Evolutionary conservation across 2,113 vertebrate species (phyloP), one percentile per base, ranked within the genome.

Genomic region (Cygnus buccinator): DNA sequence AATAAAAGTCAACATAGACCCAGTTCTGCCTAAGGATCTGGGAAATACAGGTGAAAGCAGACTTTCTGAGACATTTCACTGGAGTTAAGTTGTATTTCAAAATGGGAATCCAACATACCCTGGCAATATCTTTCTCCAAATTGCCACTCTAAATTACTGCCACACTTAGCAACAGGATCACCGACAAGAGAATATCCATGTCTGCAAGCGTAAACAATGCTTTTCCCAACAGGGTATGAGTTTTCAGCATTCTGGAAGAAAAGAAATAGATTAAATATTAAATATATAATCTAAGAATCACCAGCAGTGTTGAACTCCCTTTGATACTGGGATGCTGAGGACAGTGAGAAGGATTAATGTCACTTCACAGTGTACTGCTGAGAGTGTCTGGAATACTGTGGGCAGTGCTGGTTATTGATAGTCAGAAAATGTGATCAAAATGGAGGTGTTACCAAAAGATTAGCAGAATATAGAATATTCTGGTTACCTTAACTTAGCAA

Each of bases 121-220:
- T 98, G 98, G 95, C 99, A 99, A 71, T 97, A 91, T 92, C 96
- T 98, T 18, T 83, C 63, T 77, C 94, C 98, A 66, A 65, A 76
- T 66, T 82, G 97, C 99, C 99, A 99, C 13, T 55, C 97, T 73
- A 98, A 98, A 92, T 97, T 96, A 65, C 98, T 97, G 50, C 79
- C 97, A 96, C 99, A 99, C 59, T 97, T 98, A 77, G 98, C 98
- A 78, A 98, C 19, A 26, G 98, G 92, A n/a, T 98, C 92, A 62
- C 99, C 99, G 73, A 94, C 80, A 41, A 99, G 97, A 91, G 98
- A 97, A 86, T 98, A 98, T 23, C 98, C 98, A 6, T 97, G 90
- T 44, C 96, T 97, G 82, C 99, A 99, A 83, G 98, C 90, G 83
- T 99, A 99, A n/a, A 98, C 52, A 70, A 99, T 97, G 6, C 29